Evolutionary conservation across 2,888 invertebrate species (phyloP), one percentile per base, ranked within the genome.

Genomic region (Eucriotettix oculatus): DNA sequence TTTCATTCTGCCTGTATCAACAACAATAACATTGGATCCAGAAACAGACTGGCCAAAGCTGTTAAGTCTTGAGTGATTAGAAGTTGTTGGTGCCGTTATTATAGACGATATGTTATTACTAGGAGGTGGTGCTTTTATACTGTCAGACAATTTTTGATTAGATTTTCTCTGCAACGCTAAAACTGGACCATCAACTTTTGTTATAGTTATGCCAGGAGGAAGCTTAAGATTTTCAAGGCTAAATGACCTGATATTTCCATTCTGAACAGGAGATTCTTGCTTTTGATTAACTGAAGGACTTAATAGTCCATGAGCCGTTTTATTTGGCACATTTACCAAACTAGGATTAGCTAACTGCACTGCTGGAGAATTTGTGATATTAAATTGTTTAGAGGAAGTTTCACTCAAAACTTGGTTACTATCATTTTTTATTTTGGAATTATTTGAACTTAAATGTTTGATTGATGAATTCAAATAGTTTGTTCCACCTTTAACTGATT

Each of bases 201-300:
- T 87, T 52, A 87, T 77, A 0, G 87, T 89, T 55, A 89, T 89
- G n/a, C 89, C 89, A 0, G 89, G 88, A 0, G 89, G 89, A 54
- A 89, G 72, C 52, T 77, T 77, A 17, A 86, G 69, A 65, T 83
- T 82, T 10, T 83, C 81, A 40, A 64, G 56, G 29, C 61, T 63
- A 17, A 64, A 61, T 16, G 63, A 60, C 10, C 57, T 48, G 14
- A 56, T n/a, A 48, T n/a, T 48, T 48, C 48, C 48, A 14, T 48
- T n/a, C 14, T n/a, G 12, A 5, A n/a, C 48, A 14, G n/a, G 14
- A 14, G 48, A 48, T 48, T 48, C 48, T n/a, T n/a, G 12, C 5
- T 12, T n/a, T 14, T 12, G 14, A 48, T 12, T n/a, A n/a, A 48
- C 12, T 14, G 48, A 7, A 48, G 48, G n/a, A 48, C 14, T 9